These are phyloP conservation scores for Macrosiphum euphorbiae DNA, from an alignment of 2,888 invertebrate species.

Conservation along the genomic window DNA sequence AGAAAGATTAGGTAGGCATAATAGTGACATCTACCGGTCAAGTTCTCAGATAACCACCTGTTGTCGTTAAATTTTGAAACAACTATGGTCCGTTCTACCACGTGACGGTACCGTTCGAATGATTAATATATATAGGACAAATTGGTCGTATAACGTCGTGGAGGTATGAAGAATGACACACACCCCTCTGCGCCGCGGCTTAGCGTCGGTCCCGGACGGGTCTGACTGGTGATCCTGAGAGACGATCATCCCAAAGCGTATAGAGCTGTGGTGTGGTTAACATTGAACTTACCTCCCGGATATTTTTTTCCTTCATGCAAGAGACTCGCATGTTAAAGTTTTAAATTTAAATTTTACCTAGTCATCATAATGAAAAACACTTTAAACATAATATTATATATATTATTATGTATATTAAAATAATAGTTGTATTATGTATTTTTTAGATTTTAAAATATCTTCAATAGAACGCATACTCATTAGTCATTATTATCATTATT, in stretches of 20 bases:
- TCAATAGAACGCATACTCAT: too few relatives aligned
- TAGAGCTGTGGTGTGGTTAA: neutral
- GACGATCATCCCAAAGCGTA: neutral
- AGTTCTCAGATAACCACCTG: neutral
- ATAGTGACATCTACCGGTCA: too few relatives aligned
- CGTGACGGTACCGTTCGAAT: neutral
- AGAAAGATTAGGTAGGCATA: too few relatives aligned
- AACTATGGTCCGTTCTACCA: neutral
- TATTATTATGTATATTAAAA: too few relatives aligned
- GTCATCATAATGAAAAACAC: too few relatives aligned
- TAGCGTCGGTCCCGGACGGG: neutral
- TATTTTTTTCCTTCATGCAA: neutral
- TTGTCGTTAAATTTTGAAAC: neutral
- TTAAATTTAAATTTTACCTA: too few relatives aligned
- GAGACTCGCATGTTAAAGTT: too few relatives aligned
- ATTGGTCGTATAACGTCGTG: rapidly evolving
- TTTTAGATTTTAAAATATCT: too few relatives aligned
- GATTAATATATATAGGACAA: neutral
- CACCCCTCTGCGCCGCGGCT: neutral
- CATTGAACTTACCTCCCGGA: neutral
- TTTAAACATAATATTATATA: too few relatives aligned
- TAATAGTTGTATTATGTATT: too few relatives aligned
- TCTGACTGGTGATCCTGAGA: neutral
- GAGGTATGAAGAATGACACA: neutral
- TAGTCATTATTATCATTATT: too few relatives aligned